Conservation (phyloP, 2,113 vertebrate genomes). For the Tichodroma muraria region DNA sequence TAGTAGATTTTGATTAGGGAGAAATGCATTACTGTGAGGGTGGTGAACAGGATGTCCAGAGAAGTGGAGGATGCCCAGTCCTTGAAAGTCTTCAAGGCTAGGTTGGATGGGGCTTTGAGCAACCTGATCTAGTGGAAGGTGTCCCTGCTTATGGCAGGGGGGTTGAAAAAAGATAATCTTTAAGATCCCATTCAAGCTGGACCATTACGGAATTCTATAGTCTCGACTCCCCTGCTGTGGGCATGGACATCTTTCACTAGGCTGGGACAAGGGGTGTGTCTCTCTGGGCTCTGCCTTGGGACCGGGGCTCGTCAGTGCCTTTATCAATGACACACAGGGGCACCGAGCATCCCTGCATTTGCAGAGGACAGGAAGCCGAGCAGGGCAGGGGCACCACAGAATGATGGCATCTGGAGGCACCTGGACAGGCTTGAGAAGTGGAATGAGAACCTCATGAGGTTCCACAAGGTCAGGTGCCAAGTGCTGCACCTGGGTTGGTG, state of each 20-base stretch:
- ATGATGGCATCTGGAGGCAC: background rate
- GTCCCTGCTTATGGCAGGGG: background rate
- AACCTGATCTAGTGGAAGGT: background rate
- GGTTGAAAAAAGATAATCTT: background rate
- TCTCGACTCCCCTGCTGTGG: background rate
- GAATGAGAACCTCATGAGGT: background rate
- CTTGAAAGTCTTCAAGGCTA: background rate
- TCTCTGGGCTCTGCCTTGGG: background rate
- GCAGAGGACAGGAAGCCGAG: background rate
- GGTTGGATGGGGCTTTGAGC: background rate
- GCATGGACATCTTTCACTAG: background rate
- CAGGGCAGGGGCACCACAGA: accelerated
- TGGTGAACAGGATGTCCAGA: background rate
- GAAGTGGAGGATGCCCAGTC: background rate
- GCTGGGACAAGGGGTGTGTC: accelerated
- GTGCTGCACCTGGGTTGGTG: background rate
- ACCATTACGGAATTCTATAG: background rate
- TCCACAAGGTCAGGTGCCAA: background rate
- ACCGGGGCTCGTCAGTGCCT: accelerated
- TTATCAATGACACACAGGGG: background rate
- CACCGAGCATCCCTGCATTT: accelerated
- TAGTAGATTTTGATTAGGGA: background rate
- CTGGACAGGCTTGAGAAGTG: background rate
- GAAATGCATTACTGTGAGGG: background rate
- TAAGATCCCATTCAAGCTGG: background rate